Evolutionary conservation across 2,888 invertebrate species (phyloP).

Genomic region (Sphinx pinastri): DNA sequence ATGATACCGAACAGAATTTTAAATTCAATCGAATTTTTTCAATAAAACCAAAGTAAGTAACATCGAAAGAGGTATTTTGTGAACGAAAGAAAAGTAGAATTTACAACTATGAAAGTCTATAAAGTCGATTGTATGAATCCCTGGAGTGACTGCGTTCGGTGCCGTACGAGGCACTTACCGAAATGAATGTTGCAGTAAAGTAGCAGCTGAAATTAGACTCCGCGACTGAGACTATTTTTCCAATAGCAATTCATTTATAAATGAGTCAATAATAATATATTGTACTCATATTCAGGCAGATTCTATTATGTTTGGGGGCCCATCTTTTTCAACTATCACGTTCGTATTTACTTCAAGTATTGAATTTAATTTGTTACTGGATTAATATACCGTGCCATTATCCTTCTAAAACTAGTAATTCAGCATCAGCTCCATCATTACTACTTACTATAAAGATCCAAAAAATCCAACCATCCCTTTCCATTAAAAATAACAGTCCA

Average conservation of each 20-base stretch:
- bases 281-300: conserved; percentile 2
- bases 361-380: neutral
- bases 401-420: neutral
- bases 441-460: neutral
- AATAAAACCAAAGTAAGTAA: conserved; percentile 32
- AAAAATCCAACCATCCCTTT: conserved; percentile 13
- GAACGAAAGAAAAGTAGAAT: conserved; percentile 51
- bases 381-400: neutral
- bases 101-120: conserved; percentile 55
- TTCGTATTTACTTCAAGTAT: neutral
- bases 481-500: conserved; percentile 23
- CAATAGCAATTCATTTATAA: conserved; percentile 10
- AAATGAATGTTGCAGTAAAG: conserved; percentile 54
- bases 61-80: conserved; percentile 30
- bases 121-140: conserved; percentile 59
- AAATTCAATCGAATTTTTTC: conserved; percentile 22
- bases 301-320: neutral
- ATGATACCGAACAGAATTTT: conserved; percentile 5
- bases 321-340: neutral
- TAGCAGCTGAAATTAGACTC: conserved; percentile 48
- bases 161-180: conserved; percentile 50
- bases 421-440: neutral
- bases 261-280: neutral
- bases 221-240: neutral
- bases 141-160: conserved; percentile 45